Evolutionary conservation across 2,797 vertebrate genomes (phyloP), one percentile per base, ranked within the genome.

Genomic region (Spinibarbus caldwelli): DNA sequence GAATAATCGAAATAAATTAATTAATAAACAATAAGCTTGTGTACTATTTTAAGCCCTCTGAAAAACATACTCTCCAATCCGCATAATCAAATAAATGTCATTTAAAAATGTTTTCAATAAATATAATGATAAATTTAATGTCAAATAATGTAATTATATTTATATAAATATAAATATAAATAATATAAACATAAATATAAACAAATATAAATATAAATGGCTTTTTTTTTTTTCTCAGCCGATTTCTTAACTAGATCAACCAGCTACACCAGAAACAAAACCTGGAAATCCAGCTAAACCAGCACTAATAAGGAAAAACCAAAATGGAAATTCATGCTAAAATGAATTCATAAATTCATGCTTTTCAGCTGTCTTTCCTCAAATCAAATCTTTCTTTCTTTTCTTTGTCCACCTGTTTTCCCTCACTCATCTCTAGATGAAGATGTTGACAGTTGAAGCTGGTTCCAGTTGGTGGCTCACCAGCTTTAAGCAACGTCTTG

Each of bases 371-470:
- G 23, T 59, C 66, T 79, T 71, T 78, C 72, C 85, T 86, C 84
- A 77, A 14, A 23, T 54, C 19, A 38, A 77, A 77, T 77, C n/a
- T 67, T 21, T 12, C 64, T 12, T 80, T 76, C 29, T 47, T 57
- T 43, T 64, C 59, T 82, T 71, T 54, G 72, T 88, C 31, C n/a
- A 68, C 79, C 85, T 68, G 57, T 78, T 79, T 67, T 68, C 41
- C 17, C 70, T 85, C 59, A 77, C 68, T 26, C 26, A 31, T 64
- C 87, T 89, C 70, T 4, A 84, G 87, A 94, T 93, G 90, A 94
- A 94, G 92, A 94, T 91, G 91, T 93, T 91, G 91, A 92, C 90
- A 91, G 90, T 66, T 82, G 66, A 86, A 92, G 91, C 90, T 86
- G 92, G 91, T 93, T 93, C 92, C 90, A 92, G 89, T 91, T 94